Percentiles rank a stretch among this genome's conserved stretches.
Evolutionary conservation across 2,888 invertebrate species (phyloP).

Genomic region (Meteorus colon): DNA sequence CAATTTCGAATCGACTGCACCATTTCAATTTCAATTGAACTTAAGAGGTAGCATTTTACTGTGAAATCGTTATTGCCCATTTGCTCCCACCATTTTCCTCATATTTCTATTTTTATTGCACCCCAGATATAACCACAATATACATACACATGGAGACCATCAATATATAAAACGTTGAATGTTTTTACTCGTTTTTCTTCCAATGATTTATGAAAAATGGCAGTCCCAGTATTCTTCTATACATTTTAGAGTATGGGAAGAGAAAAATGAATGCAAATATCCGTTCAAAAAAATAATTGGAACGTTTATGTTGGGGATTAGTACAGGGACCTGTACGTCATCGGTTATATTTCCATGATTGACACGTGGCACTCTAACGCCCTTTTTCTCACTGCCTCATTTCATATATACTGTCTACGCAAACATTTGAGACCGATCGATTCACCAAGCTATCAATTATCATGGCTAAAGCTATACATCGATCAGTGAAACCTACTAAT

Average conservation of each 20-base stretch:
- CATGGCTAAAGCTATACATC: constrained; percentile 32
- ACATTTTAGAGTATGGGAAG: neutral
- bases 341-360: constrained; percentile 11
- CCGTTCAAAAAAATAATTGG: neutral
- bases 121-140: constrained; percentile 17
- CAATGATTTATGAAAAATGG: constrained; percentile 17
- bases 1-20: constrained; percentile 13
- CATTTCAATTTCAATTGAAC: constrained; percentile 26
- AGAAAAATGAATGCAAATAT: neutral
- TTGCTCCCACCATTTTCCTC: constrained; percentile 26
- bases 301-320: neutral
- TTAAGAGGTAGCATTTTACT: constrained; percentile 27
- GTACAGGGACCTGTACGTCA: constrained; percentile 2
- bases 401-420: constrained; percentile 41
- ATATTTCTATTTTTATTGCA: constrained; percentile 41
- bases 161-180: constrained; percentile 8
- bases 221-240: neutral
- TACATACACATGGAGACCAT: neutral
- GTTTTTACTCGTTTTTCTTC: constrained; percentile 19
- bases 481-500: constrained; percentile 20
- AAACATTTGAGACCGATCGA: constrained; percentile 52
- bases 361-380: constrained; percentile 37
- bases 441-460: constrained; percentile 52
- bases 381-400: constrained; percentile 29
- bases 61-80: constrained; percentile 39